Conservation (phyloP, 1,140 invertebrate species). For the Chelonus insularis region DNA sequence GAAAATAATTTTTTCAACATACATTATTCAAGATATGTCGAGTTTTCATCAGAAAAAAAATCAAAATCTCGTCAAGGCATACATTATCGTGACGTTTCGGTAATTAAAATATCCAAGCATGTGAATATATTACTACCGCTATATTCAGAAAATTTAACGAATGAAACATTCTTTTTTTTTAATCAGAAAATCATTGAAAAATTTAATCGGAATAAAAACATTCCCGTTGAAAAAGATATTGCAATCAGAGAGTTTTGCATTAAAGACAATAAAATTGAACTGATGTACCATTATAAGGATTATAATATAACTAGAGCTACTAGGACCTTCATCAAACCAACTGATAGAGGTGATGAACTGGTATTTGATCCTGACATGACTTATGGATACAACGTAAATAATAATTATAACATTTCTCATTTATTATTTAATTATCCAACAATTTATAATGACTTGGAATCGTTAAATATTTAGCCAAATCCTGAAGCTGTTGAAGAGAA, state of each 20-base stretch:
- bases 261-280: slow-evolving; percentile 64
- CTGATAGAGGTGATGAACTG: slow-evolving; percentile 66
- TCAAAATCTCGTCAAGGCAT: slow-evolving; percentile 17
- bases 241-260: slow-evolving; percentile 68
- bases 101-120: slow-evolving; percentile 24
- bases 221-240: slow-evolving; percentile 65
- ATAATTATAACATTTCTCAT: no score
- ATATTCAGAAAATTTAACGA: no score
- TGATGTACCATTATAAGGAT: slow-evolving; percentile 71
- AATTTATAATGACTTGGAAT: no score
- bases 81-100: slow-evolving; percentile 35
- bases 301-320: slow-evolving; percentile 70
- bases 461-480: slow-evolving; percentile 63
- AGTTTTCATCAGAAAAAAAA: slow-evolving; percentile 1
- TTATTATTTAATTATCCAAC: slow-evolving; percentile 10
- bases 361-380: slow-evolving; percentile 66
- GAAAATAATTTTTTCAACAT: slow-evolving; percentile 29
- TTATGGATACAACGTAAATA: slow-evolving; percentile 65
- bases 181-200: slow-evolving; percentile 66
- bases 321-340: slow-evolving; percentile 68
- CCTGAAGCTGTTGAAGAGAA: slow-evolving; percentile 64
- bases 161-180: no score
- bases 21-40: slow-evolving; percentile 30
- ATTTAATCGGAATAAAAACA: slow-evolving; percentile 62
- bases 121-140: no score